Conservation (phyloP, 2,888 invertebrate genomes). For the Chironomus riparius region DNA sequence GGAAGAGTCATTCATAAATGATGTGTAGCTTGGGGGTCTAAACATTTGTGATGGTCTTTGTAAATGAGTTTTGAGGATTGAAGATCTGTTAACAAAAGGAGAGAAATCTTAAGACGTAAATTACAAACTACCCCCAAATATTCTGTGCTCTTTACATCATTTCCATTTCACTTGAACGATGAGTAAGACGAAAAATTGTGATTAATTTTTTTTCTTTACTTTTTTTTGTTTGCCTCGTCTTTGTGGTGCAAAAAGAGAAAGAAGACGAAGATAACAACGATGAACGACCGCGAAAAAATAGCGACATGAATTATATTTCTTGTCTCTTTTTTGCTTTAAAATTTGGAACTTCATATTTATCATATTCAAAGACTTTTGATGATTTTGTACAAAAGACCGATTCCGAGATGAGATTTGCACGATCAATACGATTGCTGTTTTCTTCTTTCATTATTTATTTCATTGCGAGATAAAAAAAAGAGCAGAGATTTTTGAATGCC, state of each 20-base stretch:
- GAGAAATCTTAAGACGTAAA: no score
- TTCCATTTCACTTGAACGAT: neutral
- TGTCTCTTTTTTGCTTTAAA: neutral
- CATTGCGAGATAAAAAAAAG: neutral
- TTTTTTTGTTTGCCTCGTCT: neutral
- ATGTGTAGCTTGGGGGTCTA: no score
- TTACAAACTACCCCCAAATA: neutral
- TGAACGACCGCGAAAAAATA: neutral
- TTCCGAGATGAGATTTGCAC: neutral
- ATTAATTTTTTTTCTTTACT: constrained; percentile 14
- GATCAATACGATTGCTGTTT: neutral
- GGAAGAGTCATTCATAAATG: no score
- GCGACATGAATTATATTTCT: neutral
- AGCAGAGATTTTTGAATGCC: neutral
- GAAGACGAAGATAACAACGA: neutral
- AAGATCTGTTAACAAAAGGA: no score
- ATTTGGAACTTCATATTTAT: neutral
- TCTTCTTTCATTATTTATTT: neutral
- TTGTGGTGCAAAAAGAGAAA: neutral
- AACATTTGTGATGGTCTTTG: no score
- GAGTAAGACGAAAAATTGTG: constrained; percentile 2
- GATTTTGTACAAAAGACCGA: no score
- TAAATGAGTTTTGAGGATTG: no score
- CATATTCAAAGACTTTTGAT: neutral
- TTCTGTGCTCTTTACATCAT: neutral